Conservation (phyloP, 2,888 invertebrate genomes). For the Drosophila meridiana region DNA sequence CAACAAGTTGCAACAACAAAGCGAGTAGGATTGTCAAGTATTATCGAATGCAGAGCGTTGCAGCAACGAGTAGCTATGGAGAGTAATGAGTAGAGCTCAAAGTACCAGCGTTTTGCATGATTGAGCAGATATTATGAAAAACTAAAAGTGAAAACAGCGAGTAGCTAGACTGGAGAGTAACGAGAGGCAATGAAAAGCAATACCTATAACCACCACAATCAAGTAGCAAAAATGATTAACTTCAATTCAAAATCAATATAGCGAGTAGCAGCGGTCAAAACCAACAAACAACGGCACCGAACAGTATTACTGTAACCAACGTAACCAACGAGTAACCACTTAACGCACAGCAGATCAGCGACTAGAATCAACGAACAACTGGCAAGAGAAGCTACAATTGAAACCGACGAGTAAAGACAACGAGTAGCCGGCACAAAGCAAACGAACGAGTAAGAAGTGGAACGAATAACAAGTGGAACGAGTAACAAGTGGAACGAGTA, state of each 20-base stretch:
- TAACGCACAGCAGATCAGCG: not conserved
- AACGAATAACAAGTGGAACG: not conserved
- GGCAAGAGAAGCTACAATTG: not conserved
- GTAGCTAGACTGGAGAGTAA: not conserved
- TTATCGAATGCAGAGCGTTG: no score
- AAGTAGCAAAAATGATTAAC: no score
- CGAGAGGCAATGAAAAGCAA: not conserved
- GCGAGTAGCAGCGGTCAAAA: not conserved
- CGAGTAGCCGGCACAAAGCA: not conserved
- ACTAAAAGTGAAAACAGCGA: not conserved
- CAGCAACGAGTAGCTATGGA: not conserved
- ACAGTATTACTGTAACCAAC: not conserved
- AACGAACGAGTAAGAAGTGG: not conserved
- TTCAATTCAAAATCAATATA: no score
- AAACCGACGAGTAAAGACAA: not conserved
- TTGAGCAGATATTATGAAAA: not conserved
- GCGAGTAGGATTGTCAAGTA: not conserved
- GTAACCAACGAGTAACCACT: not conserved
- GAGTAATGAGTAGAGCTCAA: not conserved
- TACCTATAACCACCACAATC: no score
- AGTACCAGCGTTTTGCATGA: not conserved
- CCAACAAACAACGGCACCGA: no score
- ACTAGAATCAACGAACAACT: not conserved
- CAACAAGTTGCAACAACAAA: not conserved
- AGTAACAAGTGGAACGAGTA: not conserved